phyloP scores from a whole-genome alignment of 2,113 vertebrate genomes.

The Oreochromis niloticus region DNA sequence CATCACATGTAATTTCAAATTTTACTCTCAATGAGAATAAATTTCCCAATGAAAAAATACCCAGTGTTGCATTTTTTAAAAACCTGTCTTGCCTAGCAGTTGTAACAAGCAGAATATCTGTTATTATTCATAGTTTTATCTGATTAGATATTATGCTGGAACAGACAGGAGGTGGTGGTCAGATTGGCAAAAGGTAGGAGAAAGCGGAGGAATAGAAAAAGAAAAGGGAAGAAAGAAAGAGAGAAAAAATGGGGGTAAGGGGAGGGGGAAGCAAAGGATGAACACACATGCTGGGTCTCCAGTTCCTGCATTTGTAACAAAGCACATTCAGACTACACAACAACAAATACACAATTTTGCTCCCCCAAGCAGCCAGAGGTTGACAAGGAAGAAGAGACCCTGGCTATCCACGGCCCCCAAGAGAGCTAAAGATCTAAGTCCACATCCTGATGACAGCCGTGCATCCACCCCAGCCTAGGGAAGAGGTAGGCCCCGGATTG shows the following conservation, averaged over 20 bases:
- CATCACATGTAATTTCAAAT: neutral
- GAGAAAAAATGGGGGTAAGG: neutral
- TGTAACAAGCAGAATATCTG: neutral
- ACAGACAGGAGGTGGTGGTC: neutral
- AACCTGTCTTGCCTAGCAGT: neutral
- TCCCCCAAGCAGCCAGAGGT: neutral
- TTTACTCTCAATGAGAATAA: neutral
- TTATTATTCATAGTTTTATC: neutral
- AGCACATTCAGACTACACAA: neutral
- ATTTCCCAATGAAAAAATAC: neutral
- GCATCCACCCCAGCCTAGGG: neutral
- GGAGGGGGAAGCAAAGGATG: neutral
- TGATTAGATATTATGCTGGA: neutral
- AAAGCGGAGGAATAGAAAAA: neutral
- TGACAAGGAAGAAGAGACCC: neutral
- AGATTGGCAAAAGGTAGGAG: neutral
- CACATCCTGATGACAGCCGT: neutral
- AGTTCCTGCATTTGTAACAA: neutral
- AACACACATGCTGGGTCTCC: neutral
- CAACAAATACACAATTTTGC: neutral
- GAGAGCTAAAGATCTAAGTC: neutral
- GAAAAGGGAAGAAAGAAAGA: neutral
- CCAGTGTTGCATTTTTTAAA: neutral
- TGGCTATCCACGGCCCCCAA: neutral
- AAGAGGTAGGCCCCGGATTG: neutral